Base-by-base conservation (phyloP, 1,140 invertebrate species). In the Plectus sambesii region DNA sequence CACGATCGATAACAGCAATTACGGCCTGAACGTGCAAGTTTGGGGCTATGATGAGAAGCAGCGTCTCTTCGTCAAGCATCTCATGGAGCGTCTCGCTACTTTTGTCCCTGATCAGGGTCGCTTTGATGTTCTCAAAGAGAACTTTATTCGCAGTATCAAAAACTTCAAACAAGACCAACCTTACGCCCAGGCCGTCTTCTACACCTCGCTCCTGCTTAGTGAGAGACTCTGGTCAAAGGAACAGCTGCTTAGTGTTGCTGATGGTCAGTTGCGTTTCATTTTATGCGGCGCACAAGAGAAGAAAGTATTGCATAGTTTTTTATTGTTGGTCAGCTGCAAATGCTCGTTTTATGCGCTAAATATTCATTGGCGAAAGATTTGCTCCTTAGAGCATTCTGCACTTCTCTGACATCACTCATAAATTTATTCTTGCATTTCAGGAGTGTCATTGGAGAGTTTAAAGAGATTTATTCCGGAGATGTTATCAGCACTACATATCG, bases 21-120 rank as follows among this genome's bases (percentile, higher is more conserved):
- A 84, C 68, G 87, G 88, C 23, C 75, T 90, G 39, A 69, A 88
- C 84, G 73, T 93, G 41, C 76, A 74, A 22, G 77, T 94, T 56
- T 77, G 79, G 47, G 92, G 92, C 4, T 98, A 90, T 66, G 87
- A 82, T 70, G 80, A 92, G 60, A 96, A 96, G 68, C 82, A 87
- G 58, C 76, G 81, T 50, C 78, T 89, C 30, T 70, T 98, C 0
- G 66, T 96, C 19, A 78, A 85, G 51, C 88, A 87, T 72, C 80
- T 96, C 0, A 75, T 94, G 54, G 83, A 90, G 24, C 80, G 81
- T 58, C 74, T 96, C 63, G 78, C 83, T 0, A 75, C 80, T 54
- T 92, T 94, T 67, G 79, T 80, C 51, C 74, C 87, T 33, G 80
- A 92, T 66, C 78, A 79, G 0, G 80, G 85, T 57, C 74, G 89